Evolutionary conservation across 2,888 invertebrate genomes (phyloP).

Genomic region (Unio delphinus): DNA sequence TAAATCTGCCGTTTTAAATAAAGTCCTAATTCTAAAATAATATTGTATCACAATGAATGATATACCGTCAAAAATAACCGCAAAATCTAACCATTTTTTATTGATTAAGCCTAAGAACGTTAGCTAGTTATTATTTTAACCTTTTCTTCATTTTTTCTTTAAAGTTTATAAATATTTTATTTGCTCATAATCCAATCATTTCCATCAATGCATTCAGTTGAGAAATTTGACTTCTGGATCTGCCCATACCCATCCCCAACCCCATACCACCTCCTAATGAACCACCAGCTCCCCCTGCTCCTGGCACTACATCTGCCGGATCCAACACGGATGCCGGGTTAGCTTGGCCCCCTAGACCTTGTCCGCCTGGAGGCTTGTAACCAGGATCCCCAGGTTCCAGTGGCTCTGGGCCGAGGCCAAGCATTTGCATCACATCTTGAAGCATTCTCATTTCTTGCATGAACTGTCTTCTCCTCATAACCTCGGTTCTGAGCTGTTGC

Average conservation of each 20-base stretch:
- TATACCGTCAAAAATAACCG: no score
- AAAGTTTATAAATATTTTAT: no score
- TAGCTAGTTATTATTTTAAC: no score
- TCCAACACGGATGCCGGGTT: not conserved
- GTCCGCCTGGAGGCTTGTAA: conserved; percentile 21
- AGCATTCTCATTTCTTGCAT: conserved; percentile 31
- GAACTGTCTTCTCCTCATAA: conserved; percentile 19
- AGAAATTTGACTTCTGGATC: not conserved
- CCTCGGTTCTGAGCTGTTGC: not conserved
- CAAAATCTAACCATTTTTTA: no score
- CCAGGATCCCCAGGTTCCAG: conserved; percentile 36
- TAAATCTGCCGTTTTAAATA: no score
- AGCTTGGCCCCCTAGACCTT: conserved; percentile 1
- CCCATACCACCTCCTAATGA: conserved; percentile 7
- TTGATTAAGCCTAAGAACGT: no score
- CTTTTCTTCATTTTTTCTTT: no score
- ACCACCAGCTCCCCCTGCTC: not conserved
- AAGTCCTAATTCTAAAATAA: no score
- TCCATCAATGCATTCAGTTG: conserved; percentile 15
- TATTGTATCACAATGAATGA: no score
- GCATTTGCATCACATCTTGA: conserved; percentile 25
- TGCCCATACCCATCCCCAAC: not conserved
- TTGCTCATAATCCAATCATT: conserved; percentile 19
- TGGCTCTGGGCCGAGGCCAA: conserved; percentile 34
- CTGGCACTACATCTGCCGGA: not conserved